Conservation (phyloP, 2,113 vertebrate species). For the Sclerurus mexicanus region DNA sequence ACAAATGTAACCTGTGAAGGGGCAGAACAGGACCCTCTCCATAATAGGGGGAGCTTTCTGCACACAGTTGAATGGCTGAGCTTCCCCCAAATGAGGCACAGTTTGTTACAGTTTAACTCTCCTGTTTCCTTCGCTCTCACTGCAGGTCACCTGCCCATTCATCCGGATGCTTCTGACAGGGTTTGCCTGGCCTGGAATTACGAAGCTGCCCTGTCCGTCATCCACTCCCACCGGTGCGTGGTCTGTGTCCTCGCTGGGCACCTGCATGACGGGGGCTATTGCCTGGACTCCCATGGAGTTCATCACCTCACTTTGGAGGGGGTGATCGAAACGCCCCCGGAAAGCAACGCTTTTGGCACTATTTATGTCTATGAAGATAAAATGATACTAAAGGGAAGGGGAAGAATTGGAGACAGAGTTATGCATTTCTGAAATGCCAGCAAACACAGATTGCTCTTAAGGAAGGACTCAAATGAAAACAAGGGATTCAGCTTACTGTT, state of each 20-base stretch:
- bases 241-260: constrained; percentile 90
- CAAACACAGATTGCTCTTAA: background rate
- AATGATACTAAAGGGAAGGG: constrained; percentile 87
- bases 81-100: background rate
- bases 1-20: background rate
- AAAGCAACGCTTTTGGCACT: constrained; percentile 84
- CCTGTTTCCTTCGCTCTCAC: background rate
- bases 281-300: constrained; percentile 77
- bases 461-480: background rate
- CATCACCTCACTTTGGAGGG: constrained; percentile 89
- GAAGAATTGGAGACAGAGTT: constrained; percentile 80
- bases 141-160: constrained; percentile 90
- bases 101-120: background rate
- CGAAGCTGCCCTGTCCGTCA: constrained; percentile 73
- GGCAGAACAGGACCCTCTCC: background rate
- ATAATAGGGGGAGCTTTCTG: background rate
- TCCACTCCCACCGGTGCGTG: constrained; percentile 83
- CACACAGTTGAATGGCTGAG: background rate
- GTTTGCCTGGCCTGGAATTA: constrained; percentile 91
- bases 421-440: constrained; percentile 63
- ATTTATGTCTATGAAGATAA: constrained; percentile 85
- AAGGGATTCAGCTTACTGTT: background rate
- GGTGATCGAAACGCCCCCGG: constrained; percentile 87
- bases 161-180: constrained; percentile 74
- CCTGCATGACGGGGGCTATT: constrained; percentile 86